A percentile compares a stretch with the other conserved stretches of the same genome.
These are phyloP conservation scores for Apis cerana DNA, from an alignment of 1,140 invertebrate species.

Conservation along the genomic window DNA sequence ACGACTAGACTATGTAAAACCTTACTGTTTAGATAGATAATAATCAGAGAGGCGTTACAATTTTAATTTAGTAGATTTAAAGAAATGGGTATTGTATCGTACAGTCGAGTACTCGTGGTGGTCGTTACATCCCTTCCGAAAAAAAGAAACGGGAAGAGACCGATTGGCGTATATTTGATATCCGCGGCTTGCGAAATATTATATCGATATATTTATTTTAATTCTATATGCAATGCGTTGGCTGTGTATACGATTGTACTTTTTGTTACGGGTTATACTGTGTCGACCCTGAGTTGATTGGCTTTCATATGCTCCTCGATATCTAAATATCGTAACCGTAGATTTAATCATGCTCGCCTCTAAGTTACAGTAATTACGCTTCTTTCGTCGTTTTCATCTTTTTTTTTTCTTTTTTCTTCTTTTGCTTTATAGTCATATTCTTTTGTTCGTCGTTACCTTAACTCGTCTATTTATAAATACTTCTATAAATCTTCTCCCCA, in stretches of 20 bases:
- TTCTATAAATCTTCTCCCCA: conserved; percentile 47
- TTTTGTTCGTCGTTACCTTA: conserved; percentile 10
- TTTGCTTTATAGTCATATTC: background rate
- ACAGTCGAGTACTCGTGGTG: conserved; percentile 48
- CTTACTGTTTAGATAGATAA: conserved; percentile 37
- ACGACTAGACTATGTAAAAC: conserved; percentile 44
- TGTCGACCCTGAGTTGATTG: conserved; percentile 78
- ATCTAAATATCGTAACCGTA: conserved; percentile 57
- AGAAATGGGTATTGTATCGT: conserved; percentile 29
- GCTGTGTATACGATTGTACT: conserved; percentile 82
- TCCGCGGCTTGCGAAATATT: conserved; percentile 47
- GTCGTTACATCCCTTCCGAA: conserved; percentile 29
- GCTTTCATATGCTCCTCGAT: conserved; percentile 55
- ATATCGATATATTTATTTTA: conserved; percentile 73
- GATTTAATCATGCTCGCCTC: conserved; percentile 45
- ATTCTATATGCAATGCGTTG: conserved; percentile 76
- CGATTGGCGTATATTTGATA: conserved; percentile 51
- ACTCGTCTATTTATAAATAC: conserved; percentile 51
- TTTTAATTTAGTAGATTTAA: conserved; percentile 28
- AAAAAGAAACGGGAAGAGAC: conserved; percentile 8
- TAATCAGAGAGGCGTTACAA: conserved; percentile 36
- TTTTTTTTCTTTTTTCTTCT: background rate
- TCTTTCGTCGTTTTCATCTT: background rate
- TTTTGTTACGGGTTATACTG: conserved; percentile 79
- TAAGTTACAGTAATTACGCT: conserved; percentile 2